A percentile compares a stretch with the other conserved stretches of the same genome.
Evolutionary conservation across 2,888 invertebrate species (phyloP).

Genomic region (Limulus polyphemus): DNA sequence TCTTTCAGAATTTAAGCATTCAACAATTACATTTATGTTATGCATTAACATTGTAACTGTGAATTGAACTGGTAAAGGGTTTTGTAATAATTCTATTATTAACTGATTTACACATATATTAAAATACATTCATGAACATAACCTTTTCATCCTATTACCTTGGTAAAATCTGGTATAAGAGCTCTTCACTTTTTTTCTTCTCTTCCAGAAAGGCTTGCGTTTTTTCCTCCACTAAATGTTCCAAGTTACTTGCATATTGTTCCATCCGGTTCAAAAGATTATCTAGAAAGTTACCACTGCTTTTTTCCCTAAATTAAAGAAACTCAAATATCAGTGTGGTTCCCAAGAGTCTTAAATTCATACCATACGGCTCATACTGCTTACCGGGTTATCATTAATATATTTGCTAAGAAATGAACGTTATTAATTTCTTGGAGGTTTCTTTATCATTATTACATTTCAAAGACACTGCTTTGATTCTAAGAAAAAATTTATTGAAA

Average conservation of each 20-base stretch:
- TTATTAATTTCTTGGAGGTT: slow-evolving; percentile 40
- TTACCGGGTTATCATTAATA: slow-evolving; percentile 40
- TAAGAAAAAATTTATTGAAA: too few species aligned
- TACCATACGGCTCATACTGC: slow-evolving; percentile 27
- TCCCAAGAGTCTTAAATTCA: slow-evolving; percentile 29
- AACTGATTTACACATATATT: too few species aligned
- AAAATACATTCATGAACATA: too few species aligned
- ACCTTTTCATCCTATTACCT: slow-evolving; percentile 16
- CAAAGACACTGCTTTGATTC: too few species aligned
- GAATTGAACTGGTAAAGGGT: too few species aligned
- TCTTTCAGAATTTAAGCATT: too few species aligned
- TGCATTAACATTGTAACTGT: too few species aligned
- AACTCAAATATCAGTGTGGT: not conserved
- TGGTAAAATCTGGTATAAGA: slow-evolving; percentile 28
- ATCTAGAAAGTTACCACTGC: slow-evolving; percentile 49
- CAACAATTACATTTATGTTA: too few species aligned
- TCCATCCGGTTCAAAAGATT: slow-evolving; percentile 30
- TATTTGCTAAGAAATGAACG: slow-evolving; percentile 32
- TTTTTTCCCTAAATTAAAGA: slow-evolving; percentile 39
- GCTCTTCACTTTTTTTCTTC: slow-evolving; percentile 29
- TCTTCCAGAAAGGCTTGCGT: slow-evolving; percentile 29
- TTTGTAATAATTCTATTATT: too few species aligned
- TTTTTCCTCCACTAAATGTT: slow-evolving; percentile 29
- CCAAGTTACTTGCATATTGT: slow-evolving; percentile 30
- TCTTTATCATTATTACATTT: too few species aligned